Percentiles rank a stretch among this genome's conserved stretches.
These are phyloP conservation scores for Danio choprae DNA, from an alignment of 2,797 vertebrate genomes.

Conservation along the genomic window DNA sequence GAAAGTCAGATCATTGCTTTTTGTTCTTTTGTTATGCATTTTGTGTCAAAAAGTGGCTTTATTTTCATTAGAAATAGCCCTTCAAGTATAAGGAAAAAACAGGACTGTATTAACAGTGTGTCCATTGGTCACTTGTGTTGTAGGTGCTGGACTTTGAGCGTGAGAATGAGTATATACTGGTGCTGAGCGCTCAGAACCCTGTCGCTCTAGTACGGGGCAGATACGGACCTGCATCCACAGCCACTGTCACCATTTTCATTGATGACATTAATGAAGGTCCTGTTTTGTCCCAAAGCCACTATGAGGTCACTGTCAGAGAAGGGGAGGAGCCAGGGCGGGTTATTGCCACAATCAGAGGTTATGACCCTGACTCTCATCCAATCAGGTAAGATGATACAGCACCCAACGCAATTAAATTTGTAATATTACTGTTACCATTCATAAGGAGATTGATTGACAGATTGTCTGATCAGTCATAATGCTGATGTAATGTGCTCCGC, in stretches of 20 bases:
- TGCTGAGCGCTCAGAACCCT: conserved; percentile 80
- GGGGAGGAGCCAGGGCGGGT: conserved; percentile 80
- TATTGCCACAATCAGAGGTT: conserved; percentile 82
- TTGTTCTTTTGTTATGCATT: not conserved
- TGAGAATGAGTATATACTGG: conserved; percentile 80
- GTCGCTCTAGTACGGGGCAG: conserved; percentile 80
- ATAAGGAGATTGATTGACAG: too few species aligned
- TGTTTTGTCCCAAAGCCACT: conserved; percentile 79
- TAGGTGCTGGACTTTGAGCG: conserved; percentile 87
- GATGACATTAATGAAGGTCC: conserved; percentile 81
- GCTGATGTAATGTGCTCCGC: too few species aligned
- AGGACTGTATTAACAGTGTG: not conserved
- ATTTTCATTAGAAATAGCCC: not conserved
- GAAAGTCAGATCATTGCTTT: conserved; percentile 2
- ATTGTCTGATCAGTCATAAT: not conserved
- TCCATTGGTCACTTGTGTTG: conserved; percentile 6
- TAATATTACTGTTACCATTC: too few species aligned
- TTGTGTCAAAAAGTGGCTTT: not conserved
- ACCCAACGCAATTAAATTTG: not conserved
- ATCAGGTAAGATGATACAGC: conserved; percentile 69
- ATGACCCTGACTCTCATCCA: conserved; percentile 78
- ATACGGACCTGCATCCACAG: conserved; percentile 82
- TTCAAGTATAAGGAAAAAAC: not conserved
- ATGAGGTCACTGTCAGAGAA: conserved; percentile 82
- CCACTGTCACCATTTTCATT: conserved; percentile 83